Conservation (phyloP, 1,140 invertebrate genomes). For the Belonocnema kinseyi region DNA sequence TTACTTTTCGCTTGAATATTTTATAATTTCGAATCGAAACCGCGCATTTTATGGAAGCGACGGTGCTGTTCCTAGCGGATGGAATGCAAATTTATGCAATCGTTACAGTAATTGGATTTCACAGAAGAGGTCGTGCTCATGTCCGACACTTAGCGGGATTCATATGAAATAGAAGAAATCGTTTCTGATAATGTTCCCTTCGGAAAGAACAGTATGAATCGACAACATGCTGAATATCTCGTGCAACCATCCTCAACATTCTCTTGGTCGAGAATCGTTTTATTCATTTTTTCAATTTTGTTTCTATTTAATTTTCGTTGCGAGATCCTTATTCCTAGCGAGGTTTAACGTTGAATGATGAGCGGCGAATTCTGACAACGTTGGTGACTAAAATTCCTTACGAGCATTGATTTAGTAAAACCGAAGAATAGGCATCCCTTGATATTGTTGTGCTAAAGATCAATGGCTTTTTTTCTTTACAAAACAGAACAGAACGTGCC, state of each 20-base stretch:
- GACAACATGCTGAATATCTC: background rate
- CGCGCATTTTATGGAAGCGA: too few species aligned
- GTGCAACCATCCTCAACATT: background rate
- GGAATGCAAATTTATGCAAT: too few species aligned
- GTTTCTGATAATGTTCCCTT: background rate
- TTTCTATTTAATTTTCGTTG: background rate
- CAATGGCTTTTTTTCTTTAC: background rate
- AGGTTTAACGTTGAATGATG: background rate
- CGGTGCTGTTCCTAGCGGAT: too few species aligned
- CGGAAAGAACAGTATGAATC: background rate
- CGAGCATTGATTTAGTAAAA: background rate
- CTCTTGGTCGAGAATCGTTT: background rate
- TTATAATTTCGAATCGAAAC: too few species aligned
- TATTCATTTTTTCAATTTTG: background rate
- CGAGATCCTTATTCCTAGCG: background rate
- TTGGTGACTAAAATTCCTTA: background rate
- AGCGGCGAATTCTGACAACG: background rate
- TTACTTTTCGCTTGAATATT: too few species aligned
- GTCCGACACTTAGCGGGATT: background rate
- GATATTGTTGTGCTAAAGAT: background rate
- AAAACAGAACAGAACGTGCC: slow-evolving; percentile 9
- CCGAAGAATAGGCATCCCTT: background rate
- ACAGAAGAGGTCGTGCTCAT: background rate
- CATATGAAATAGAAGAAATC: background rate
- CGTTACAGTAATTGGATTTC: background rate